These are phyloP conservation scores for Dascyllus trimaculatus DNA, from an alignment of 2,113 vertebrate species.

Conservation along the genomic window DNA sequence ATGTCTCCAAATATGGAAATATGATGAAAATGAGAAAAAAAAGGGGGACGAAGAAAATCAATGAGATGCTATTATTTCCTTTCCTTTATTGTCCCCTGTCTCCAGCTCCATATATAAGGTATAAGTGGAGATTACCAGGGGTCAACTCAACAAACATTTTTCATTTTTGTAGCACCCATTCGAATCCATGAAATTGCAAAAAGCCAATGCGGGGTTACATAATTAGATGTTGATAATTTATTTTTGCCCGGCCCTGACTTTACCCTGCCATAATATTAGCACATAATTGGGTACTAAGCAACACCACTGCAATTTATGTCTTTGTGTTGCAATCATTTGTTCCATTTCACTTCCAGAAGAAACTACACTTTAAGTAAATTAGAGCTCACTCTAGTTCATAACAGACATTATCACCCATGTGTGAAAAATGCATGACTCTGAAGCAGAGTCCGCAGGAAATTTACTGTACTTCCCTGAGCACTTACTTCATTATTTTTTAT, in stretches of 20 bases:
- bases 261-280: too few species aligned
- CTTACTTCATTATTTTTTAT: background rate
- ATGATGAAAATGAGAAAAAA: constrained; percentile 34
- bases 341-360: background rate
- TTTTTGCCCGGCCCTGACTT: too few species aligned
- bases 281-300: background rate
- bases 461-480: too few species aligned
- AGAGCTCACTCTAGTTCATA: too few species aligned
- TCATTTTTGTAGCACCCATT: background rate
- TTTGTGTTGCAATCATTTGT: background rate
- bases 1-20: constrained; percentile 61
- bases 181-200: background rate
- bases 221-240: too few species aligned
- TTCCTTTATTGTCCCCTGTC: constrained; percentile 7
- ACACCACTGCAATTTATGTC: background rate
- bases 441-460: too few species aligned
- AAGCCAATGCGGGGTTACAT: background rate
- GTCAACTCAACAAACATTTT: constrained; percentile 10
- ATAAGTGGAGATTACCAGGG: constrained; percentile 19
- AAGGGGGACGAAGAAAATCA: constrained; percentile 4
- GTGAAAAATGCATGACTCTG: too few species aligned
- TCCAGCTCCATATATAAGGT: background rate
- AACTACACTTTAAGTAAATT: background rate
- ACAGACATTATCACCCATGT: background rate
- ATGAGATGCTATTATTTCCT: constrained; percentile 2